These are phyloP conservation scores for Jordanella pulchra DNA, from an alignment of 2,797 vertebrate species.

Conservation along the genomic window DNA sequence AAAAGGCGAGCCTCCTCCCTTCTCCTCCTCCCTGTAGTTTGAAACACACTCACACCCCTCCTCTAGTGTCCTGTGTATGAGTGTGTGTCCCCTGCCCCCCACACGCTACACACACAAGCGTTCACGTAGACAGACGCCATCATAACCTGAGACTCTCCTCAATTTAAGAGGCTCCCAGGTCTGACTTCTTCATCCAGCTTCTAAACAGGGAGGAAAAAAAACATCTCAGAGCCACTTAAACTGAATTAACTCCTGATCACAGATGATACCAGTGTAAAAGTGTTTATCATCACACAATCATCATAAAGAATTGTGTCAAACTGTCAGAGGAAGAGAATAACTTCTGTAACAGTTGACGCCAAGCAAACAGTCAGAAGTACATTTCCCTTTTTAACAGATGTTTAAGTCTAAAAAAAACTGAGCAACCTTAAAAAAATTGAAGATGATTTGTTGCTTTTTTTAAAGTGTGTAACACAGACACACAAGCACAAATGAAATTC, in stretches of 20 bases:
- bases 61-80: conserved; percentile 46
- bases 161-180: conserved; percentile 41
- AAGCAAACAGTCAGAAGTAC: background rate
- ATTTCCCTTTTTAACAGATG: background rate
- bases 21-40: conserved; percentile 66
- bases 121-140: conserved; percentile 43
- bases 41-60: conserved; percentile 57
- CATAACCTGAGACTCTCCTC: conserved; percentile 30
- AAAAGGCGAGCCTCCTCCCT: conserved; percentile 67
- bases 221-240: conserved; percentile 33
- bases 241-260: conserved; percentile 44
- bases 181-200: conserved; percentile 44
- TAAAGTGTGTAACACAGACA: too few species aligned
- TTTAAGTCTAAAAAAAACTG: background rate
- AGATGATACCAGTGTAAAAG: conserved; percentile 2
- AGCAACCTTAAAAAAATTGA: background rate
- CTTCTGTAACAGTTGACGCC: background rate
- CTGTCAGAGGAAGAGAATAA: conserved; percentile 1
- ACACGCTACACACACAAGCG: conserved; percentile 48
- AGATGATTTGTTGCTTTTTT: too few species aligned
- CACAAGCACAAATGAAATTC: too few species aligned
- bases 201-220: conserved; percentile 33
- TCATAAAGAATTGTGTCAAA: background rate
- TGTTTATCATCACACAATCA: conserved; percentile 1
- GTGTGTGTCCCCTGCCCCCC: conserved; percentile 53